A percentile compares a stretch with the other conserved stretches of the same genome.
Conservation (phyloP, 2,113 vertebrate species). For the Sardina pilchardus region DNA sequence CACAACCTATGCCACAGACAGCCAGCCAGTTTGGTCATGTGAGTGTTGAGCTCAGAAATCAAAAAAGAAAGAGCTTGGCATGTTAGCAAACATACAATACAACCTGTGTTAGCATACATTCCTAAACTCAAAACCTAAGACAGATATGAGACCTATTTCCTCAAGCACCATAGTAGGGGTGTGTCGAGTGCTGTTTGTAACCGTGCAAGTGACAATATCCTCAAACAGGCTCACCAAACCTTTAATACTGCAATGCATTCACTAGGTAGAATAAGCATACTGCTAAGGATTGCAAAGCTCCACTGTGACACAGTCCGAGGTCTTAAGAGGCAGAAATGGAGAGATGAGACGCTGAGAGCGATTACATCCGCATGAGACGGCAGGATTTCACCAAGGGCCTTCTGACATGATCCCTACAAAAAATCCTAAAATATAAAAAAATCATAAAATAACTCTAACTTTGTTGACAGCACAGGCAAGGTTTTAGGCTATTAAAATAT, state of each 20-base stretch:
- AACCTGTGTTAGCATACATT: constrained; percentile 60
- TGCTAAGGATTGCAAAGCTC: constrained; percentile 54
- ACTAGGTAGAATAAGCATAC: constrained; percentile 36
- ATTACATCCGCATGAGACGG: neutral
- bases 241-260: constrained; percentile 55
- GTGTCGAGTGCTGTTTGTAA: constrained; percentile 60
- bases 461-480: constrained; percentile 40
- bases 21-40: constrained; percentile 53
- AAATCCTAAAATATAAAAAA: neutral
- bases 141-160: constrained; percentile 38
- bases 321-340: constrained; percentile 18
- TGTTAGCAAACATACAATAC: constrained; percentile 58
- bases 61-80: constrained; percentile 54
- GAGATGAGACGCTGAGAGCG: constrained; percentile 4
- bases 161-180: constrained; percentile 57
- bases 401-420: neutral
- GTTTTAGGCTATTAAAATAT: constrained; percentile 41
- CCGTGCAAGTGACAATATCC: constrained; percentile 54
- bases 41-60: constrained; percentile 62
- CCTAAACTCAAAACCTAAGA: constrained; percentile 51
- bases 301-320: constrained; percentile 65
- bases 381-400: neutral
- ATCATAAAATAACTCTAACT: constrained; percentile 13
- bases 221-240: constrained; percentile 45
- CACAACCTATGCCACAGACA: constrained; percentile 58